Evolutionary conservation across 2,888 invertebrate species (phyloP).

Genomic region (Megamerina dolium): DNA sequence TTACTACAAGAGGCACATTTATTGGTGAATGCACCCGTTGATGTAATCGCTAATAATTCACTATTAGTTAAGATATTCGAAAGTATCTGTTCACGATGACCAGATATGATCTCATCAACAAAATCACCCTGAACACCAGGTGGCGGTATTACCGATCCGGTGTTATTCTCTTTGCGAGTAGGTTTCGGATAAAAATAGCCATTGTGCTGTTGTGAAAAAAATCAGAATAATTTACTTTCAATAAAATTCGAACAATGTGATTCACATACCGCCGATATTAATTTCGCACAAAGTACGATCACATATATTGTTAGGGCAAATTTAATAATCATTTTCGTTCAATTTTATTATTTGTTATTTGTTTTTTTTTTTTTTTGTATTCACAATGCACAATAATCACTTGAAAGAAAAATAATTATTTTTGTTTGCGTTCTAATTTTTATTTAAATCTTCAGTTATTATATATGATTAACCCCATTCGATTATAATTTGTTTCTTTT

Average conservation of each 20-base stretch:
- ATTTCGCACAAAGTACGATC: too few species aligned
- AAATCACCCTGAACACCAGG: conserved; percentile 34
- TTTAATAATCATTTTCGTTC: not conserved
- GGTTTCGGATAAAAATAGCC: conserved; percentile 25
- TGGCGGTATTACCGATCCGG: conserved; percentile 3
- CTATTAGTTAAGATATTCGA: conserved; percentile 26
- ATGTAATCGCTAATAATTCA: not conserved
- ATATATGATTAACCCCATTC: too few species aligned
- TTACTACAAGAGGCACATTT: conserved; percentile 43
- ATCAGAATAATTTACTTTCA: not conserved
- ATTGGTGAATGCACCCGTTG: conserved; percentile 18
- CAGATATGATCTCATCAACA: conserved; percentile 40
- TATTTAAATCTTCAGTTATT: too few species aligned
- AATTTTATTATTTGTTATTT: conserved; percentile 1
- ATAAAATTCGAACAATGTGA: not conserved
- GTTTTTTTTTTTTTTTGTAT: not conserved
- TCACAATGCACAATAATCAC: too few species aligned
- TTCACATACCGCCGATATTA: not conserved
- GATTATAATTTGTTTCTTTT: too few species aligned
- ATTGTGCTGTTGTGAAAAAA: not conserved
- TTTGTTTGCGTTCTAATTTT: too few species aligned
- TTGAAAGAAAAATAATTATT: too few species aligned
- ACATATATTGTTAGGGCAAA: too few species aligned
- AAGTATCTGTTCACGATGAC: conserved; percentile 41
- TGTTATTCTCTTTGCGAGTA: conserved; percentile 1